Percentiles rank a stretch among this genome's conserved stretches.
Conservation (phyloP, 2,113 vertebrate species). For the Macrotus californicus region DNA sequence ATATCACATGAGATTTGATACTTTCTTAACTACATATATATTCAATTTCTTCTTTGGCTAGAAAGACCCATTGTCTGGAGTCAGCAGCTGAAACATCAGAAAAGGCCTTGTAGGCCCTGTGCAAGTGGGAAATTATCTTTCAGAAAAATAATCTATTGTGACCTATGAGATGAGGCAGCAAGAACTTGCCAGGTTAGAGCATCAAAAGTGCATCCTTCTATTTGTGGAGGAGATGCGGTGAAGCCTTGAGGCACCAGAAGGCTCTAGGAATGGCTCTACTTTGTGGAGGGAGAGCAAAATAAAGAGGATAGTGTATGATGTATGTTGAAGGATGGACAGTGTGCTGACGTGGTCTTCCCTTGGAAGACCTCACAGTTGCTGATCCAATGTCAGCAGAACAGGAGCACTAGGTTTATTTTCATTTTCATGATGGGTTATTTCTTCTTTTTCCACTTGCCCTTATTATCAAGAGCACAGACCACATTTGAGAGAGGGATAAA, state of each 20-base stretch:
- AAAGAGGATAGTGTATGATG: background rate
- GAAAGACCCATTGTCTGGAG: background rate
- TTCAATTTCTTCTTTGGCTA: slow-evolving; percentile 17
- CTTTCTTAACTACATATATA: slow-evolving; percentile 30
- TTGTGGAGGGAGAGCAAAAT: background rate
- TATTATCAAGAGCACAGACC: background rate
- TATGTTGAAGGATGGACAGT: background rate
- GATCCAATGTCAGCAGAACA: background rate
- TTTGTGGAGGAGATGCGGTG: background rate
- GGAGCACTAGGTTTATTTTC: background rate
- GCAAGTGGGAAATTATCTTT: slow-evolving; percentile 44
- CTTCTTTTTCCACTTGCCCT: background rate
- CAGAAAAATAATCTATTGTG: slow-evolving; percentile 26
- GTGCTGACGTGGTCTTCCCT: background rate
- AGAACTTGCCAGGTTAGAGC: background rate
- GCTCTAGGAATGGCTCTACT: background rate
- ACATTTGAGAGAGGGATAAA: background rate
- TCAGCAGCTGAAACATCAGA: slow-evolving; percentile 9
- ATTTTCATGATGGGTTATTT: background rate
- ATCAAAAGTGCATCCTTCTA: background rate
- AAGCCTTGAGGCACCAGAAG: background rate
- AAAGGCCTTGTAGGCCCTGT: slow-evolving; percentile 18
- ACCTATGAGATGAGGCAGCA: background rate
- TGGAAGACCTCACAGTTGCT: background rate
- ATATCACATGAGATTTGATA: background rate